Conservation (phyloP, 2,797 vertebrate genomes). For the Chelon labrosus region DNA sequence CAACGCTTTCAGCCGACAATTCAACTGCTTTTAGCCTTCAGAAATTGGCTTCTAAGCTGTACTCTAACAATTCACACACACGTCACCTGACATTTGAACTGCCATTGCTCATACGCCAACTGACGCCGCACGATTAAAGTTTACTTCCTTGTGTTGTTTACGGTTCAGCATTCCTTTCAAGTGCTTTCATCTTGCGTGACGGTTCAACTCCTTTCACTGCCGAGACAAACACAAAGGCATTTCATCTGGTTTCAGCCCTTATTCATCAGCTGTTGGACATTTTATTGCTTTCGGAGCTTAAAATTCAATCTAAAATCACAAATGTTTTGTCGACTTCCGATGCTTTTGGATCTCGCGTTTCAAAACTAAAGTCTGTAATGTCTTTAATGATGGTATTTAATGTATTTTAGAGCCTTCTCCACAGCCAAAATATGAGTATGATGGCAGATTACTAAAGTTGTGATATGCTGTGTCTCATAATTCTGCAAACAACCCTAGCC, state of each 20-base stretch:
- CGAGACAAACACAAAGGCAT: neutral
- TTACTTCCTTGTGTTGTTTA: too few species aligned
- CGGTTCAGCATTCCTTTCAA: neutral
- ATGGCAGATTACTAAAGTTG: neutral
- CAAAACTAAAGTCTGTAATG: neutral
- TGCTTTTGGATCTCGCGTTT: neutral
- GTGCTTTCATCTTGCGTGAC: conserved; percentile 6
- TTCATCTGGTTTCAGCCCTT: neutral
- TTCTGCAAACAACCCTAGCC: too few species aligned
- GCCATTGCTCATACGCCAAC: too few species aligned
- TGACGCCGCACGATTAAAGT: too few species aligned
- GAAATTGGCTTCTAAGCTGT: too few species aligned
- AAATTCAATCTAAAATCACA: neutral
- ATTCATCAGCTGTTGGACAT: too few species aligned
- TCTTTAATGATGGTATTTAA: neutral
- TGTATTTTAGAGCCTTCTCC: neutral
- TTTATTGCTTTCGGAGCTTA: too few species aligned
- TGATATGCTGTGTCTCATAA: too few species aligned
- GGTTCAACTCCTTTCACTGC: neutral
- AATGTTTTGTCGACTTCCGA: neutral
- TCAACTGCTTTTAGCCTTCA: too few species aligned
- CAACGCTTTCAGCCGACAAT: too few species aligned
- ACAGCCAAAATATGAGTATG: neutral
- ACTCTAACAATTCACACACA: too few species aligned
- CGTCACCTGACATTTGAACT: too few species aligned